Conservation (phyloP, 2,888 invertebrate genomes). For the Autographa gamma region DNA sequence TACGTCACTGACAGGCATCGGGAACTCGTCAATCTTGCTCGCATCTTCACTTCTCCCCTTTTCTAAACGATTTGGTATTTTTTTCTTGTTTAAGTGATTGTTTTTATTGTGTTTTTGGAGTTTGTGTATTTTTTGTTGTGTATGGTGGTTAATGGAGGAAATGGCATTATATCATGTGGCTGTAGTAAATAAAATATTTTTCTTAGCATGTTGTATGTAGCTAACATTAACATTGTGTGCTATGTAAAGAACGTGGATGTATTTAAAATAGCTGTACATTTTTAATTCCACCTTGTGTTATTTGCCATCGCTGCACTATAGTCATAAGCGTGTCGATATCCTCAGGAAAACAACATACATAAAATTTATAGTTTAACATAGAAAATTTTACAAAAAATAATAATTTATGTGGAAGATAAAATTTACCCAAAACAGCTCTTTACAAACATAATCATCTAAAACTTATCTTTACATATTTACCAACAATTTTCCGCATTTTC, state of each 20-base stretch:
- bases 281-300: no score
- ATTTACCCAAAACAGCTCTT: background rate
- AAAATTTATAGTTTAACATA: no score
- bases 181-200: no score
- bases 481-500: slow-evolving; percentile 10
- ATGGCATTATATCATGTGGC: no score
- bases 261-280: no score
- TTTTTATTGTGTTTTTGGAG: slow-evolving; percentile 40
- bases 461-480: background rate
- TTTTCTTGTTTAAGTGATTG: slow-evolving; percentile 42
- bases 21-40: slow-evolving; percentile 62
- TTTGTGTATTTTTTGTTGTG: slow-evolving; percentile 6
- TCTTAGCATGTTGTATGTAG: no score
- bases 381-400: background rate
- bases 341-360: no score
- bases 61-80: slow-evolving; percentile 53
- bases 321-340: no score
- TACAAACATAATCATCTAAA: background rate
- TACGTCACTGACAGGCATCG: slow-evolving; percentile 59
- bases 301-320: no score
- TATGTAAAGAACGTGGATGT: no score
- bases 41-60: slow-evolving; percentile 49
- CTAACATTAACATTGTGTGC: no score
- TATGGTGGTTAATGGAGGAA: background rate
- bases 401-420: no score